Evolutionary conservation across 2,113 vertebrate genomes (phyloP), one percentile per base, ranked within the genome.

Genomic region (Microcebus griseorufus): DNA sequence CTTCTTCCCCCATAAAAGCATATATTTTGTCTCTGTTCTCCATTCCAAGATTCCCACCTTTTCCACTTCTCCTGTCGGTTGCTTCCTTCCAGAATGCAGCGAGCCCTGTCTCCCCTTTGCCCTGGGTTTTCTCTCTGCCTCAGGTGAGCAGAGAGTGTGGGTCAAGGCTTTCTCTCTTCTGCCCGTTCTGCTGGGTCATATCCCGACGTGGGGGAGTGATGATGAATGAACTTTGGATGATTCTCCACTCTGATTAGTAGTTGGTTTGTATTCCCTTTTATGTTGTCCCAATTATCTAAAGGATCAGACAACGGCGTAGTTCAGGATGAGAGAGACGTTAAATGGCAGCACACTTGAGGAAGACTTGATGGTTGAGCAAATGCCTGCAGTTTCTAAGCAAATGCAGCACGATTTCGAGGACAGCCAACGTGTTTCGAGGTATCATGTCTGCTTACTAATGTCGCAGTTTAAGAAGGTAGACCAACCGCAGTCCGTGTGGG

Each of bases 161-260:
- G 42, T 45, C 60, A 65, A 69, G 82, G 37, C 53, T 48, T 79
- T 64, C 45, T 75, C 37, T 65, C 82, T 45, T 75, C 73, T 53
- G 81, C 9, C 34, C 27, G 7, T 73, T 65, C 27, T 22, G 22
- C 45, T 48, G 10, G 18, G 65, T 39, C 58, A 62, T 1, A 3
- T 88, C 65, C 14, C 20, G 9, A 69, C 29, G 65, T 27, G 29
- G 42, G 55, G 25, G 20, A 58, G 3, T 48, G 60, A 55, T 64
- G 60, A 55, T 58, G 42, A 89, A 53, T 85, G 83, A 73, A 48
- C 23, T 69, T 80, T 39, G 70, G 72, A 70, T 42, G 60, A 75
- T 69, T 80, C 29, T 88, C 53, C 14, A 7, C 64, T 81, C 18
- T 81, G 78, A 81, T 86, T 60, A 72, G 70, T 60, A 91, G 60